Percentiles rank a stretch among this genome's conserved stretches.
phyloP scores from a whole-genome alignment of 2,113 vertebrate genomes.

The Pithys albifrons region DNA sequence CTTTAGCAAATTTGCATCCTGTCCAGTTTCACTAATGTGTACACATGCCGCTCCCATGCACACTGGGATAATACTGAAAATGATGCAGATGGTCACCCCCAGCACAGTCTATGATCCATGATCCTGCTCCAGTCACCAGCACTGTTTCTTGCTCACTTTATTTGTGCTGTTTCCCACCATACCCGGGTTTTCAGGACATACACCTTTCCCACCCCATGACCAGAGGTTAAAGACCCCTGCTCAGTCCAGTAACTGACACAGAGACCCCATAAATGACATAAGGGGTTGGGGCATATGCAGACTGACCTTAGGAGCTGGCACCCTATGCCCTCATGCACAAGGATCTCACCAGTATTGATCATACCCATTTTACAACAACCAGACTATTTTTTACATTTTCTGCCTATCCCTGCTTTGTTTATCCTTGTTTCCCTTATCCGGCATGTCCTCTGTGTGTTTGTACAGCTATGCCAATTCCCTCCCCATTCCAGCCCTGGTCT shows the following conservation, averaged over 20 bases:
- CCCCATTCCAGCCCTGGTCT: background rate
- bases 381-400: background rate
- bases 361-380: background rate
- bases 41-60: rapidly evolving
- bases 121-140: background rate
- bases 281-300: rapidly evolving
- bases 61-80: background rate
- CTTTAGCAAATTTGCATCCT: background rate
- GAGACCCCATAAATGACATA: background rate
- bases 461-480: background rate
- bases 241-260: background rate
- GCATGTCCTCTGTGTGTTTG: rapidly evolving
- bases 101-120: background rate
- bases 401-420: background rate
- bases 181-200: background rate
- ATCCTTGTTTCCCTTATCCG: background rate
- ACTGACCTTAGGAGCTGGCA: background rate
- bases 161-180: rapidly evolving
- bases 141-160: background rate
- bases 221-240: background rate
- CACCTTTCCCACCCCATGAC: rapidly evolving
- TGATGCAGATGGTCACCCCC: background rate
- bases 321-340: too few relatives aligned
- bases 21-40: rapidly evolving
- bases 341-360: background rate